These are phyloP conservation scores for Plutella xylostella DNA, from an alignment of 2,888 invertebrate species.

Conservation along the genomic window DNA sequence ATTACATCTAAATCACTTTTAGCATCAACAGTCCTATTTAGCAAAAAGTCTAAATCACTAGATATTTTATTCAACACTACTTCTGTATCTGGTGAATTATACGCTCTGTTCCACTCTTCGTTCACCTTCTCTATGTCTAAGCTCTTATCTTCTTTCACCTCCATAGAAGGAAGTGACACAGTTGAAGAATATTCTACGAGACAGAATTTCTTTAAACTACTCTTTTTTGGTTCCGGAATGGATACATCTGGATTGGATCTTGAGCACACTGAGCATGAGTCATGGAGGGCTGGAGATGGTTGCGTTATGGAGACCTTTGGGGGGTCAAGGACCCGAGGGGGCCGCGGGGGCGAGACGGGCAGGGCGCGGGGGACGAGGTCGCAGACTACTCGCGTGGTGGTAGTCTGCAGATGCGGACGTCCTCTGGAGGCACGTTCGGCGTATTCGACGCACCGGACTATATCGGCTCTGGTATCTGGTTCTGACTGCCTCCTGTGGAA, in stretches of 20 bases:
- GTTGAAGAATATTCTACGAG: too few species aligned
- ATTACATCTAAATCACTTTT: slow-evolving; percentile 36
- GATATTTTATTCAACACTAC: slow-evolving; percentile 85
- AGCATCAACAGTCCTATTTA: slow-evolving; percentile 72
- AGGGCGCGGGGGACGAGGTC: neutral
- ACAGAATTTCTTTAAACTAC: too few species aligned
- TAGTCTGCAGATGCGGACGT: neutral
- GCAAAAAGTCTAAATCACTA: slow-evolving; percentile 83
- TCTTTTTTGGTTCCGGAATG: too few species aligned
- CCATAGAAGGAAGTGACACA: too few species aligned
- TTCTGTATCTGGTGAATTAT: slow-evolving; percentile 54
- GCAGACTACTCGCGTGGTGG: neutral
- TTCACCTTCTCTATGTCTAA: slow-evolving; percentile 47
- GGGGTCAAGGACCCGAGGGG: too few species aligned
- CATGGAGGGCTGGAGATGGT: too few species aligned
- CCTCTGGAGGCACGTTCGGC: slow-evolving; percentile 13
- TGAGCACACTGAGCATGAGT: too few species aligned
- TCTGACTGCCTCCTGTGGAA: slow-evolving; percentile 37
- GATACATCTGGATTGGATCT: too few species aligned
- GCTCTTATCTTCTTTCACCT: too few species aligned
- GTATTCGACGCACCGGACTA: slow-evolving; percentile 61
- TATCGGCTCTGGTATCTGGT: slow-evolving; percentile 55
- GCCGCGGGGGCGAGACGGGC: neutral
- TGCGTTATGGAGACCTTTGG: too few species aligned
- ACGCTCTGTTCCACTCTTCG: slow-evolving; percentile 46